Conservation (phyloP, 2,797 vertebrate species). For the Dryobates pubescens region DNA sequence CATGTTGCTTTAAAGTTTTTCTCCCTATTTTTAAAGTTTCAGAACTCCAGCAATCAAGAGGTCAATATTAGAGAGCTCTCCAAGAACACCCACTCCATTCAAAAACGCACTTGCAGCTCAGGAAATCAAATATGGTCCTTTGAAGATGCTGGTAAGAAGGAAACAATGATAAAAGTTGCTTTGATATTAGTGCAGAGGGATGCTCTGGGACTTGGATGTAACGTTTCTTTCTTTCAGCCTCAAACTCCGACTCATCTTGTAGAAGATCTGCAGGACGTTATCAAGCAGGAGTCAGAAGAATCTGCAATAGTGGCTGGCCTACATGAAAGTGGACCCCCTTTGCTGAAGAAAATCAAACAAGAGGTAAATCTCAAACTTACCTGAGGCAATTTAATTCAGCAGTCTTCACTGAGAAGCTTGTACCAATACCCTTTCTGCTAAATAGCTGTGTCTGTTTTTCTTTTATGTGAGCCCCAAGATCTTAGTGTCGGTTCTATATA, state of each 20-base stretch:
- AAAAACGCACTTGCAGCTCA: slow-evolving; percentile 88
- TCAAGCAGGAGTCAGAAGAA: slow-evolving; percentile 96
- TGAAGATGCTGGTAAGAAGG: slow-evolving; percentile 91
- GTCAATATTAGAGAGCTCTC: slow-evolving; percentile 92
- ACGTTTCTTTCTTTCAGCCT: slow-evolving; percentile 75
- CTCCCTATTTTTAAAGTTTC: slow-evolving; percentile 82
- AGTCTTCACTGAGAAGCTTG: slow-evolving; percentile 57
- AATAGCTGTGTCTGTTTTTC: slow-evolving; percentile 56
- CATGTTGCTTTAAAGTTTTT: slow-evolving; percentile 30
- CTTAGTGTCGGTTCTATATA: slow-evolving; percentile 48
- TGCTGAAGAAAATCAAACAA: slow-evolving; percentile 97
- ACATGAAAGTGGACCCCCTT: slow-evolving; percentile 84
- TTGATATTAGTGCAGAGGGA: slow-evolving; percentile 25
- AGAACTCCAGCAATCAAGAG: slow-evolving; percentile 92
- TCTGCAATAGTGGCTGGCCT: slow-evolving; percentile 84
- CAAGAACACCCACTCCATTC: slow-evolving; percentile 94
- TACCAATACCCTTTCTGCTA: slow-evolving; percentile 47
- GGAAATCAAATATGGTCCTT: slow-evolving; percentile 91
- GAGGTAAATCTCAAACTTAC: slow-evolving; percentile 84
- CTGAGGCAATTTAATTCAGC: slow-evolving; percentile 58
- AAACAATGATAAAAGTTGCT: slow-evolving; percentile 40
- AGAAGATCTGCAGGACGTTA: slow-evolving; percentile 88
- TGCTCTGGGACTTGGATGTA: slow-evolving; percentile 48
- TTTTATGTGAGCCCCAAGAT: slow-evolving; percentile 63
- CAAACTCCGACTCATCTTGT: slow-evolving; percentile 87